Conservation (phyloP, 2,797 vertebrate species). For the Graptemys geographica region DNA sequence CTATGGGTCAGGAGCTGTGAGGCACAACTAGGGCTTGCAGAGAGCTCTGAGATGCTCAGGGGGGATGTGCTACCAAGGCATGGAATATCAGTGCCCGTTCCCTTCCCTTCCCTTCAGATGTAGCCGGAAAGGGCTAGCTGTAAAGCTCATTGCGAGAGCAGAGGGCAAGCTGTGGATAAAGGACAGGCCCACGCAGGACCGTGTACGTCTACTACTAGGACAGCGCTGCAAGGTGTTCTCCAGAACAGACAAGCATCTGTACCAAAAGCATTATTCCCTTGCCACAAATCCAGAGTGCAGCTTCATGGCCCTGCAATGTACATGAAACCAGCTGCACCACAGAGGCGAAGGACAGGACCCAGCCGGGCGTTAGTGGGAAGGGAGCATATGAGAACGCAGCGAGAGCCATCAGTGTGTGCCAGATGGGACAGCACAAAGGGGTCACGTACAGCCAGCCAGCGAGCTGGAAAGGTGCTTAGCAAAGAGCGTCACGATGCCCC, state of each 20-base stretch:
- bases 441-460: neutral
- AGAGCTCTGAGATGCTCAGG: neutral
- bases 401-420: neutral
- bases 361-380: too few relatives aligned
- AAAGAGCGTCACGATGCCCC: neutral
- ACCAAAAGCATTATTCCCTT: too few relatives aligned
- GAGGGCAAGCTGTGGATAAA: neutral
- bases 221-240: neutral
- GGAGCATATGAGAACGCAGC: neutral
- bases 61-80: neutral
- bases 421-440: neutral
- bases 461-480: neutral
- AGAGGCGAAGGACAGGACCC: neutral
- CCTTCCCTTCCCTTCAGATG: neutral
- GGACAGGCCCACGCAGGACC: neutral
- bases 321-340: neutral
- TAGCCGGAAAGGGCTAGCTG: neutral
- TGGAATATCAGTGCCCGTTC: neutral
- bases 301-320: neutral
- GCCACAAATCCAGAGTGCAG: rapidly evolving
- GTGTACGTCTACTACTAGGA: neutral
- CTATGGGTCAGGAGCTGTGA: neutral
- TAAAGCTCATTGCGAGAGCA: neutral
- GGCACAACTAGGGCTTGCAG: neutral
- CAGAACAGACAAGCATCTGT: neutral